These are phyloP conservation scores for Ailurus styani DNA, from an alignment of 2,113 vertebrate species.

Conservation along the genomic window DNA sequence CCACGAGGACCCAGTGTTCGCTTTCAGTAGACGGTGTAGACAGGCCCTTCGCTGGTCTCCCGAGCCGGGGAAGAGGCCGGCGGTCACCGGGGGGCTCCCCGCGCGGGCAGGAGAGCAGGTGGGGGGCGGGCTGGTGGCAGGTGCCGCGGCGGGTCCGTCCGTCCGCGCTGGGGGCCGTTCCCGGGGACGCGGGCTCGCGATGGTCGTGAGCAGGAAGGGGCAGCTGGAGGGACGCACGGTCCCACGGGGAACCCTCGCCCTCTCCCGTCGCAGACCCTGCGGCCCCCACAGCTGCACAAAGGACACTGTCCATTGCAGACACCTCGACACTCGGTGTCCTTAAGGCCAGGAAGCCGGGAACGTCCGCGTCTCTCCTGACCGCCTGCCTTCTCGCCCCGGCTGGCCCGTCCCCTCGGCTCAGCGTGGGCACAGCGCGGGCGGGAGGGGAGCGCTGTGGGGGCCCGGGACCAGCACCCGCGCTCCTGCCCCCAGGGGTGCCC, in stretches of 20 bases:
- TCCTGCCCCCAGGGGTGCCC: too few species aligned
- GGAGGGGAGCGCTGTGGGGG: too few species aligned
- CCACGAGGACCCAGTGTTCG: background rate
- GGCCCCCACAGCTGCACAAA: background rate
- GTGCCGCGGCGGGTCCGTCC: background rate
- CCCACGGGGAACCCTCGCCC: too few species aligned
- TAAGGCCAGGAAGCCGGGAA: background rate
- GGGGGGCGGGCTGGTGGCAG: background rate
- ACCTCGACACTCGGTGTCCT: background rate
- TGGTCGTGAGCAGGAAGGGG: too few species aligned
- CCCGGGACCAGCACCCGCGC: too few species aligned
- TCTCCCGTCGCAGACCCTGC: background rate
- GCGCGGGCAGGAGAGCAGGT: background rate
- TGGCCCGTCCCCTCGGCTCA: too few species aligned
- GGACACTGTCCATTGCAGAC: background rate
- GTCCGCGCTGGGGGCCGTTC: fast-evolving
- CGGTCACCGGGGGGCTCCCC: too few species aligned
- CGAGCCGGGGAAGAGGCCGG: too few species aligned
- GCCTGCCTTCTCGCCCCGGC: too few species aligned
- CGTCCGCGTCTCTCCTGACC: too few species aligned
- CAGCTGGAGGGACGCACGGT: background rate
- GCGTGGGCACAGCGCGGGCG: too few species aligned
- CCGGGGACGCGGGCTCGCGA: background rate
- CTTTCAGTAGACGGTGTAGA: background rate
- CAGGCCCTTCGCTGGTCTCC: background rate